A percentile compares a stretch with the other conserved stretches of the same genome.
Evolutionary conservation across 2,888 invertebrate species (phyloP).

Genomic region (Ectobius pallidus): DNA sequence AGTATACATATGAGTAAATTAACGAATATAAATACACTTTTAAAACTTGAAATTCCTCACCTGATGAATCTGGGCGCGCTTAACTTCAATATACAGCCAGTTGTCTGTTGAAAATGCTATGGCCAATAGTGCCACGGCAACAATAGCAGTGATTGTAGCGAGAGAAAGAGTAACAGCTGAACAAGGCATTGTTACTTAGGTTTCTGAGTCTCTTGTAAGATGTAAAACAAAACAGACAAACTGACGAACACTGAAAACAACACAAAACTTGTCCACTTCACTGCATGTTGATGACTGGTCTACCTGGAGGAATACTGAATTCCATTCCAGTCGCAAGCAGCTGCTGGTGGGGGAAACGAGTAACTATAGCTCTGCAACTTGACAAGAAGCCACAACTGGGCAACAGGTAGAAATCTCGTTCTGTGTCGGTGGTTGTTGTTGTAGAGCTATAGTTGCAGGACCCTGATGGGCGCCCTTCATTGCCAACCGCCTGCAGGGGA

Average conservation of each 20-base stretch:
- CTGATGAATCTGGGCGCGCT: conserved; percentile 80
- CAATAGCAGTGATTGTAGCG: conserved; percentile 94
- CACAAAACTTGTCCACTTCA: neutral
- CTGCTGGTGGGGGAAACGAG: neutral
- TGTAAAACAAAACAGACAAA: neutral
- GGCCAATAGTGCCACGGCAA: conserved; percentile 89
- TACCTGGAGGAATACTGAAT: neutral
- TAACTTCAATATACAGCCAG: conserved; percentile 94
- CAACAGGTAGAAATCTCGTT: too few species aligned
- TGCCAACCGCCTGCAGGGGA: too few species aligned
- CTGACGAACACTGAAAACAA: neutral
- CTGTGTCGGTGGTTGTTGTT: too few species aligned
- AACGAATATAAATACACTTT: too few species aligned
- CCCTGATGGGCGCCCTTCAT: too few species aligned
- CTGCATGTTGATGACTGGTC: conserved; percentile 8
- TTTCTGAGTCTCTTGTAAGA: too few species aligned
- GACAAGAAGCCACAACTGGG: too few species aligned
- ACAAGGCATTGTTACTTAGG: conserved; percentile 77
- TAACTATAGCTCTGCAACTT: too few species aligned
- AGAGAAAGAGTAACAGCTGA: conserved; percentile 93
- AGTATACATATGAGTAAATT: too few species aligned
- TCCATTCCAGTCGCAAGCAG: conserved; percentile 17
- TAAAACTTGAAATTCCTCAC: too few species aligned
- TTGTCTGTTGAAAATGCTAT: conserved; percentile 97
- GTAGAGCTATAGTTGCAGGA: too few species aligned